Evolutionary conservation across 2,888 invertebrate species (phyloP), one percentile per base, ranked within the genome.

Genomic region (Criorhina ranunculi): DNA sequence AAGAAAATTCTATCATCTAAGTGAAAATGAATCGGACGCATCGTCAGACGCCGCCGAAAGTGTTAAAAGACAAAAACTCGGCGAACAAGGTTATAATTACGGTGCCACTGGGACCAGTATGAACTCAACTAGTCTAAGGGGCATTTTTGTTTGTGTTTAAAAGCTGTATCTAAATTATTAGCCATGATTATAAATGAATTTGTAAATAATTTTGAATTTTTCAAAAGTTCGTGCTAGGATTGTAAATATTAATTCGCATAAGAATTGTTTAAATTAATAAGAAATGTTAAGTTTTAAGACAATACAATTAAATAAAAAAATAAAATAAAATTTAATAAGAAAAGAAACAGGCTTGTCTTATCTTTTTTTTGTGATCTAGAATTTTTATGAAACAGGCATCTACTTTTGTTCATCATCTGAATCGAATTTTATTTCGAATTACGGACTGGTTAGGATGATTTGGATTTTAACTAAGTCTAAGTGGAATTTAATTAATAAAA

Each of bases 101-200:
- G 40, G 44, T 59, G 57, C 75, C 69, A 72, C 62, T 46, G 75
- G 81, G 51, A 80, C 72, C 77, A 87, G 88, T 70, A 90, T 89
- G 81, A 89, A 88, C 81, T 88, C 90, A 72, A 88, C 90, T 79
- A 90, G 89, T 86, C 87, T 90, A 87, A 88, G 90, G 73, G 90
- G 90, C 66, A 90, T 90, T 70, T 90, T 90, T 85, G 90, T 90
- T 79, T 90, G 90, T 81, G 90, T 90, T 82, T 90, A 87, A 83
- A n/a, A n/a, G 7, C 29, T n/a, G 12, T 19, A 31, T 40, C 44
- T 19, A 53, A 40, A 44, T 51, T 19, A 12, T 11, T 29, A 67
- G 62, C 55, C 33, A 55, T 33, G n/a, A 12, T 55, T 46, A 35
- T 17, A 37, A 15, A 46, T 70, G n/a, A 29, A 49, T 44, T 60